Percentiles rank a stretch among this genome's conserved stretches.
phyloP scores from a whole-genome alignment of 2,888 invertebrate genomes.

The Sphecodes monilicornis region DNA sequence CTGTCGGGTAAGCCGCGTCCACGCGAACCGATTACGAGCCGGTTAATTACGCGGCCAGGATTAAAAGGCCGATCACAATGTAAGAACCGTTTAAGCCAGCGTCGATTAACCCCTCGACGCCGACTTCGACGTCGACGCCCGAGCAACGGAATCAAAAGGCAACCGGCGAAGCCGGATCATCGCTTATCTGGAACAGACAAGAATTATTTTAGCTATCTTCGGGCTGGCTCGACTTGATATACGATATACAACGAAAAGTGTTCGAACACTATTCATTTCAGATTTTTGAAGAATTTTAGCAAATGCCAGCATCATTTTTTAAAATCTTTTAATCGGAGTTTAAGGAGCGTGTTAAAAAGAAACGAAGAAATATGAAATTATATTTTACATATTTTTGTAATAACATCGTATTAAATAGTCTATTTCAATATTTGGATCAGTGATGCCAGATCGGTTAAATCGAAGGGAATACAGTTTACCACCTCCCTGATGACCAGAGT shows the following conservation, averaged over 20 bases:
- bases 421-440: no score
- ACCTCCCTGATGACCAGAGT: no score
- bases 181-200: neutral
- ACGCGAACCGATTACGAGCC: conserved; percentile 48
- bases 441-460: no score
- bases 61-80: conserved; percentile 57
- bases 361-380: no score
- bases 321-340: no score
- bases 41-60: conserved; percentile 50
- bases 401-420: no score
- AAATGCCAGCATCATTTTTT: neutral
- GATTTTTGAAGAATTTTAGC: neutral
- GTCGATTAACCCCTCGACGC: conserved; percentile 1
- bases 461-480: no score
- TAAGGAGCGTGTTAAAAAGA: no score
- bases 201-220: neutral
- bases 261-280: neutral
- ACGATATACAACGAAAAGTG: neutral
- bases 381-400: no score
- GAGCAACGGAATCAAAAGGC: conserved; percentile 3
- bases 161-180: neutral
- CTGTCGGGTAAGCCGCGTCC: neutral
- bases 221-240: neutral
- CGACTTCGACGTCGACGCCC: neutral
- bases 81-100: conserved; percentile 37